phyloP scores from a whole-genome alignment of 2,888 invertebrate genomes.

The Trichopria drosophilae region DNA sequence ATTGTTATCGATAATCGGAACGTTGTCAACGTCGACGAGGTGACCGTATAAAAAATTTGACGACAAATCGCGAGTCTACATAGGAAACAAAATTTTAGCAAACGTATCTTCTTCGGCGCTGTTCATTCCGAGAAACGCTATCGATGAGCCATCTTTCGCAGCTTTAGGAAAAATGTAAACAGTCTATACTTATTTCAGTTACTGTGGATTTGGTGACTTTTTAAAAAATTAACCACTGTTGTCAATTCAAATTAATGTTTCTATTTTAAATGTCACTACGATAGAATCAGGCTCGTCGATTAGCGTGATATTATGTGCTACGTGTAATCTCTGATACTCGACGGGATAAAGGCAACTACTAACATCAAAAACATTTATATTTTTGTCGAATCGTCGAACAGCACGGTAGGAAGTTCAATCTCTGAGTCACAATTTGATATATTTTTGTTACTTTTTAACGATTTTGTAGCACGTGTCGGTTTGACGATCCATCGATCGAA shows the following conservation, averaged over 20 bases:
- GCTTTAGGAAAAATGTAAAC: not conserved
- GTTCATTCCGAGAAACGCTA: constrained; percentile 17
- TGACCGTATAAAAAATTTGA: too few relatives aligned
- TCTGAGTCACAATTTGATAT: too few relatives aligned
- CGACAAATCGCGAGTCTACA: not conserved
- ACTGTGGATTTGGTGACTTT: constrained; percentile 1
- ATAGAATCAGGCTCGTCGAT: constrained; percentile 19
- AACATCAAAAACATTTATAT: constrained; percentile 30
- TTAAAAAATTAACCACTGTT: too few relatives aligned
- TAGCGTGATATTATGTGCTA: constrained; percentile 11
- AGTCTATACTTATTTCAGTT: not conserved
- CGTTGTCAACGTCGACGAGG: constrained; percentile 11
- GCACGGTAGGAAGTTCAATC: constrained; percentile 24
- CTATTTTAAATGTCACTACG: not conserved
- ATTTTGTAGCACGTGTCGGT: too few relatives aligned
- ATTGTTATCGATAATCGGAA: constrained; percentile 36
- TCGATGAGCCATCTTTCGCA: constrained; percentile 12
- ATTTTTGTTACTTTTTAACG: too few relatives aligned
- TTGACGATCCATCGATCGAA: too few relatives aligned
- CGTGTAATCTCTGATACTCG: constrained; percentile 16
- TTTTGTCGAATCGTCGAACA: constrained; percentile 22
- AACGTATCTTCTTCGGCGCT: constrained; percentile 22
- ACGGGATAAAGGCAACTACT: constrained; percentile 28
- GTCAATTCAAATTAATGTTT: not conserved
- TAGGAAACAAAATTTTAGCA: too few relatives aligned